These are phyloP conservation scores for Eupsittula cactorum DNA, from an alignment of 2,113 vertebrate species.

Conservation along the genomic window DNA sequence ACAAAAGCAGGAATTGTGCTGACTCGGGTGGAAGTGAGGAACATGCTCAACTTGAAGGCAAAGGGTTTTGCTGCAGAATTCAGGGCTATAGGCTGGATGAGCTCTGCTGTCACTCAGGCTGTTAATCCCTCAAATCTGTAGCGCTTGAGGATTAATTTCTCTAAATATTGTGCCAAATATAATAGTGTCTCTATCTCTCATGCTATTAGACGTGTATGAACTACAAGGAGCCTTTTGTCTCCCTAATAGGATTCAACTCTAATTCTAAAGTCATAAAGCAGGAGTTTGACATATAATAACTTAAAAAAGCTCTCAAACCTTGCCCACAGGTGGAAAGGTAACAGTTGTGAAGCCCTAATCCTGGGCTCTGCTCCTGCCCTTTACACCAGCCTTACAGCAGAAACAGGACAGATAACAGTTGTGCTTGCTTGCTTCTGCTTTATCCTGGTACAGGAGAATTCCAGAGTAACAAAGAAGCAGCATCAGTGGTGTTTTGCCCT, in stretches of 20 bases:
- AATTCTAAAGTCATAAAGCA: constrained; percentile 32
- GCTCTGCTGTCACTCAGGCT: constrained; percentile 35
- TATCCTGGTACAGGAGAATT: not conserved
- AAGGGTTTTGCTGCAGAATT: constrained; percentile 15
- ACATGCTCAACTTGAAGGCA: constrained; percentile 34
- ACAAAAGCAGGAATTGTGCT: constrained; percentile 9
- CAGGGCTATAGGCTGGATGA: constrained; percentile 24
- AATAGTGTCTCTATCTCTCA: constrained; percentile 46
- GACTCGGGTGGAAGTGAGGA: not conserved
- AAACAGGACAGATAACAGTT: not conserved
- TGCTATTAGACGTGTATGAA: not conserved
- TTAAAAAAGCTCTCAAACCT: not conserved
- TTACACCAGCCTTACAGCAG: not conserved
- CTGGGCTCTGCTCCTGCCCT: not conserved
- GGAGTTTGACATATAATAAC: not conserved
- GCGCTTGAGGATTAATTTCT: constrained; percentile 63
- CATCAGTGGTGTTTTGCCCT: rapidly evolving
- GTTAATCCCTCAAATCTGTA: constrained; percentile 64
- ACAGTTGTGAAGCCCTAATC: not conserved
- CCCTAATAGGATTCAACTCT: constrained; percentile 55
- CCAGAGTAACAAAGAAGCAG: not conserved
- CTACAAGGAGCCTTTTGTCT: constrained; percentile 60
- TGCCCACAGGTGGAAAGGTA: not conserved
- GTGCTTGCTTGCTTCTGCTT: not conserved
- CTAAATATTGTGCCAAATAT: constrained; percentile 67